Base-by-base conservation (phyloP, 53 echinoderm and acorn worm species). In the Crossaster papposus region DNA sequence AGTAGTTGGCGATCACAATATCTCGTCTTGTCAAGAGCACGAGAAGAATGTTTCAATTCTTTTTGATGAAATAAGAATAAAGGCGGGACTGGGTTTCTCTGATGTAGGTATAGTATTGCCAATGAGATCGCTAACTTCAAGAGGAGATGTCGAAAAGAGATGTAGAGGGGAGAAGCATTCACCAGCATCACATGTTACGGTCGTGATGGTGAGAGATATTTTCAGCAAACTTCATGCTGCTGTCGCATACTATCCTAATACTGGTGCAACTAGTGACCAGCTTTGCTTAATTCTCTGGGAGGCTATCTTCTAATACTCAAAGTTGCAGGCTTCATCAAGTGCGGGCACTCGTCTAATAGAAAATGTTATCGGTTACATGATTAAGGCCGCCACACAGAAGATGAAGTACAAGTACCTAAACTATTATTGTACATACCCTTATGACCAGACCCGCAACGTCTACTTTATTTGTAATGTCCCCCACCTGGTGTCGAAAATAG, bases 181-280 rank as follows among this genome's bases (percentile, higher is more conserved):
- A 38, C 29, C 89, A 73, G 92, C 89, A 77, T 75, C 89, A 65
- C 89, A 92, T 77, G 77, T 92, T 4, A 31, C 89, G 12, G 89
- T 92, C 13, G 31, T 92, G 20, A 89, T 89, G 89, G 82, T 82
- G 15, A 36, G 92, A 32, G 92, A 83, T 2, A 82, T 89, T 15
- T 89, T 81, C 68, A 72, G 72, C 32, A 55, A 73, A 14, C 76
- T 92, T 64, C 83, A 78, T 81, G 53, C 82, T 44, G 74, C 89
- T 36, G 63, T 92, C 15, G 83, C 76, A 2, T 92, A 83, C 30
- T 92, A 75, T 38, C 82, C 92, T 50, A 83, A 78, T 29, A 64
- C 20, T 30, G 77, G 77, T 26, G 83, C 51, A 32, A 77, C 89
- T 2, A 64, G 88, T 92, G 81, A 89, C 58, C 77, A 92, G 64